Percentiles rank a stretch among this genome's conserved stretches.
phyloP scores from a whole-genome alignment of 1,140 invertebrate species.

The Drosophila ercepeae region DNA sequence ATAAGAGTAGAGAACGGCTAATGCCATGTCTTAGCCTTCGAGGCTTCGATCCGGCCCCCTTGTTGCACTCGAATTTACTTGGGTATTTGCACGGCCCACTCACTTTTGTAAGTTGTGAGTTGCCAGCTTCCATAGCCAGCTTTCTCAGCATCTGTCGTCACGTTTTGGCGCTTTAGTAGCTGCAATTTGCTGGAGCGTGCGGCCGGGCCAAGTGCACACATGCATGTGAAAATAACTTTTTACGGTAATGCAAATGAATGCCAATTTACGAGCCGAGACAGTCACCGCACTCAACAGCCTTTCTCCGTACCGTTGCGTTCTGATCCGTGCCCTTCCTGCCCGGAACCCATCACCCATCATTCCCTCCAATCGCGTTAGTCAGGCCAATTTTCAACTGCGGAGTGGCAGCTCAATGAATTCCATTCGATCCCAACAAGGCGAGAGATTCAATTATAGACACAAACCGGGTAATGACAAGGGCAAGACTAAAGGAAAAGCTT shows the following conservation, averaged over 20 bases:
- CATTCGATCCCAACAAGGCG: slow-evolving; percentile 9
- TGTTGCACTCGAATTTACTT: slow-evolving; percentile 62
- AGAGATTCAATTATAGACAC: background rate
- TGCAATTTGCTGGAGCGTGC: slow-evolving; percentile 72
- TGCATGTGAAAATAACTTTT: slow-evolving; percentile 77
- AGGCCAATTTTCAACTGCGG: slow-evolving; percentile 61
- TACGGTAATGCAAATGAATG: slow-evolving; percentile 81
- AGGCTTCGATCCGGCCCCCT: slow-evolving; percentile 29
- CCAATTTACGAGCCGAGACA: slow-evolving; percentile 67
- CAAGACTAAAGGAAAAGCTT: no score
- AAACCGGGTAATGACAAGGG: background rate
- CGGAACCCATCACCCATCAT: no score
- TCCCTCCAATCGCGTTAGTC: slow-evolving; percentile 51
- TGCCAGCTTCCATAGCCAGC: slow-evolving; percentile 8
- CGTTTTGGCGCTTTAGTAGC: slow-evolving; percentile 78
- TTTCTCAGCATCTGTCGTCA: slow-evolving; percentile 55
- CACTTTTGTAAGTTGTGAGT: background rate
- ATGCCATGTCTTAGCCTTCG: slow-evolving; percentile 43
- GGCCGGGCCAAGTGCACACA: slow-evolving; percentile 69
- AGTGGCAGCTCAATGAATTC: slow-evolving; percentile 68
- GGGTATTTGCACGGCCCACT: slow-evolving; percentile 37
- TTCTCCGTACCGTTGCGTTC: slow-evolving; percentile 1
- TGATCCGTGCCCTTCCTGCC: no score
- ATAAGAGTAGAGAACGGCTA: slow-evolving; percentile 37
- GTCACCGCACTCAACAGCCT: slow-evolving; percentile 4